Evolutionary conservation across 2,888 invertebrate genomes (phyloP), one percentile per base, ranked within the genome.

Genomic region (Drosophila ustulata): DNA sequence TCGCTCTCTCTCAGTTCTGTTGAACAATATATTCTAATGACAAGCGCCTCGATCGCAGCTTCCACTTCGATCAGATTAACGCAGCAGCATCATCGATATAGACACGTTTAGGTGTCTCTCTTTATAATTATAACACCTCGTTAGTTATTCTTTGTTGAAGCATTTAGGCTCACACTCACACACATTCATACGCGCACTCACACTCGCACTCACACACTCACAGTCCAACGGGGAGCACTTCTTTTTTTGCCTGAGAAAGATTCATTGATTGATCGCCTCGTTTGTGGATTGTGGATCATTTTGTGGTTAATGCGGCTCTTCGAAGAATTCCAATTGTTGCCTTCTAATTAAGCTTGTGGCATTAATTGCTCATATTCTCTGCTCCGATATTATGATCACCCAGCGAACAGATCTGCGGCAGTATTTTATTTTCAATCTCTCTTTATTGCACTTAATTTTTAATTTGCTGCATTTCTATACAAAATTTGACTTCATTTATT

Each of bases 41-140:
- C 89, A 88, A 89, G 85, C 87, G 73, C 77, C 74, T 71, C 75
- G 30, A 28, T 18, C 34, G 4, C 13, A 45, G 72, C 73, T 70
- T 65, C 77, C 45, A 39, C 63, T 57, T 30, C 49, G 56, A 80
- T 49, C 57, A 75, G 81, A 81, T 82, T 80, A 88, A 74, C 68
- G 70, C 70, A 41, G 49, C 41, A 32, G 50, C 45, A 46, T 5
- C 68, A 64, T 59, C 70, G 67, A 51, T 71, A 64, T 78, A 58
- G 61, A 78, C 78, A 74, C 77, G 74, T 79, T 76, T 74, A 79
- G 75, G 66, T 80, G 69, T 77, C 56, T 56, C 56, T 76, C 72
- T 76, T 73, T 78, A 80, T 82, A 86, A 89, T 89, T 89, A 83
- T 83, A 82, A 78, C 89, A 89, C 79, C 89, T 90, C 89, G 90